A percentile compares a stretch with the other conserved stretches of the same genome.
phyloP scores from a whole-genome alignment of 2,888 invertebrate species.

The Petrolisthes cinctipes region DNA sequence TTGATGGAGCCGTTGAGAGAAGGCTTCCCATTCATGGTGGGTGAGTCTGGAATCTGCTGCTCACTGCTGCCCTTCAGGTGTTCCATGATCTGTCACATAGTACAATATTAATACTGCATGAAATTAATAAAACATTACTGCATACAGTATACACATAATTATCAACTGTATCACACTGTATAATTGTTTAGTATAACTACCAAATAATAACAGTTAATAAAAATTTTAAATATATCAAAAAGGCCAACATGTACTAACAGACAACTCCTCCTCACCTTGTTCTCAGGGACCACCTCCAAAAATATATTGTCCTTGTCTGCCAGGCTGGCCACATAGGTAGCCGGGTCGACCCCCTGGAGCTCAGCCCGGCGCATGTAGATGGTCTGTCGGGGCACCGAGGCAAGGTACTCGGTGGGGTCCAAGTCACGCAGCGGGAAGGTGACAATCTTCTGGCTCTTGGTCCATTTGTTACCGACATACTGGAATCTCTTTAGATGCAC shows the following conservation, averaged over 20 bases:
- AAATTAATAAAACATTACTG: background rate
- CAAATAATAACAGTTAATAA: no score
- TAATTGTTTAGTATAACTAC: no score
- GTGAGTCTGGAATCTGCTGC: conserved; percentile 12
- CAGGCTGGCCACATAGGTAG: conserved; percentile 52
- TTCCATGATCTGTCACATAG: conserved; percentile 48
- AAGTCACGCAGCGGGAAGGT: conserved; percentile 89
- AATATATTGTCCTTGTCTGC: conserved; percentile 59
- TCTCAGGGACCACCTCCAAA: conserved; percentile 59
- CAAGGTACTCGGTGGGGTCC: conserved; percentile 88
- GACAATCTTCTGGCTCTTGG: conserved; percentile 93
- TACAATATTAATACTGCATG: background rate
- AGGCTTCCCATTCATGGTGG: conserved; percentile 32
- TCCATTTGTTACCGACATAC: conserved; percentile 90
- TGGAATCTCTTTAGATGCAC: conserved; percentile 93
- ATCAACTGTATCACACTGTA: no score
- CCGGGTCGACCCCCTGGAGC: conserved; percentile 62
- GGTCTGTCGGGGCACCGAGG: conserved; percentile 83
- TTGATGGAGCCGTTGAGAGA: conserved; percentile 54
- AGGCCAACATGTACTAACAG: no score
- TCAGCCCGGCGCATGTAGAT: conserved; percentile 69
- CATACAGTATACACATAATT: background rate
- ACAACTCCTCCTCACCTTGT: conserved; percentile 40
- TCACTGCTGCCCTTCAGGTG: conserved; percentile 48
- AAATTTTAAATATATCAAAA: no score